These are phyloP conservation scores for Diaperis boleti DNA, from an alignment of 2,888 invertebrate species.

Conservation along the genomic window DNA sequence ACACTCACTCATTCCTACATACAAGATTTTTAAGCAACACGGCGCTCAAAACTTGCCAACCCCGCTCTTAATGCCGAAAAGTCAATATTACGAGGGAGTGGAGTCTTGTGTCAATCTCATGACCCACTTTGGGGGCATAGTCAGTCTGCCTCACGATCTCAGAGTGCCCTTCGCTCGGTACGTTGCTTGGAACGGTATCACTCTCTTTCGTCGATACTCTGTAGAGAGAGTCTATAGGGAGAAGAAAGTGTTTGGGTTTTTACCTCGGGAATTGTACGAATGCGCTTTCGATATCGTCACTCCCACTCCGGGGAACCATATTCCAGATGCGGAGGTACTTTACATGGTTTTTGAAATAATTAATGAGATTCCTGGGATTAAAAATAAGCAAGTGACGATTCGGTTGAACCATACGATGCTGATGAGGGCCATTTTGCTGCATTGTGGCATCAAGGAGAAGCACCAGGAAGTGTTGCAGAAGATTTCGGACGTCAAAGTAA, in stretches of 20 bases:
- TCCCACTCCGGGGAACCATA: conserved; percentile 76
- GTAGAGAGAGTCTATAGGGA: conserved; percentile 90
- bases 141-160: conserved; percentile 88
- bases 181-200: conserved; percentile 83
- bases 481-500: conserved; percentile 67
- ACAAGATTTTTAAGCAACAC: conserved; percentile 77
- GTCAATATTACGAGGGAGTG: conserved; percentile 69
- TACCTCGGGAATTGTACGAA: conserved; percentile 90
- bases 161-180: conserved; percentile 84
- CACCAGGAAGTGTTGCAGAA: conserved; percentile 69
- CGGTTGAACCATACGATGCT: conserved; percentile 85
- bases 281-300: conserved; percentile 95
- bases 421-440: conserved; percentile 80
- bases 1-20: not conserved
- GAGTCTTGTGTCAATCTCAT: conserved; percentile 82
- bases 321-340: conserved; percentile 89
- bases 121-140: conserved; percentile 88
- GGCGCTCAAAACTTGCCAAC: conserved; percentile 85
- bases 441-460: conserved; percentile 83
- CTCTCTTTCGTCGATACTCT: conserved; percentile 84
- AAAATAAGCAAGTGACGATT: conserved; percentile 76
- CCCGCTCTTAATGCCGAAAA: conserved; percentile 84
- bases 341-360: conserved; percentile 82
- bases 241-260: conserved; percentile 81
- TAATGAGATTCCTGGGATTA: conserved; percentile 74